Evolutionary conservation across 2,113 vertebrate species (phyloP), one percentile per base, ranked within the genome.

Genomic region (Nipponia nippon): DNA sequence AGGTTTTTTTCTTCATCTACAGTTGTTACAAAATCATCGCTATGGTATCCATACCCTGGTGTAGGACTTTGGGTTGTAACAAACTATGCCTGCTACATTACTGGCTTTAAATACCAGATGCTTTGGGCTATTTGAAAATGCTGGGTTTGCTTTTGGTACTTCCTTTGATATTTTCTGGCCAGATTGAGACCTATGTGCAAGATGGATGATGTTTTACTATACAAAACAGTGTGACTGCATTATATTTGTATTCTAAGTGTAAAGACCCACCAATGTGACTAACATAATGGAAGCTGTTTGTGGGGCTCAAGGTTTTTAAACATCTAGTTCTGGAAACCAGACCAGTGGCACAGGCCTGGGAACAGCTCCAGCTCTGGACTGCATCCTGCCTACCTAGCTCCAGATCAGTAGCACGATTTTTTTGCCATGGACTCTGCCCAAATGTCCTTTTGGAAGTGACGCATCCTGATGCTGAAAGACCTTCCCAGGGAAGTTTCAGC

Each of bases 381-480:
- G 21, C 25, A 79, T 66, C 36, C 30, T 89, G 58, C 42, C 80
- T 73, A 89, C 81, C 81, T 85, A 80, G 49, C 52, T 87, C 69
- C 56, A 80, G 36, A 52, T 72, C 44, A 32, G 26, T 16, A 69
- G 10, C 47, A 46, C 69, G 66, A 42, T 27, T 34, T 73, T 75
- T 90, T 66, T 76, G 25, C 40, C 6, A 5, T 16, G 20, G 58
- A 78, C n/a, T 58, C 49, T 94, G 58, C 53, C 66, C 71, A 80
- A 87, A 88, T 58, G 77, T 95, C 70, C 66, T 88, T 95, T 95
- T 58, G 58, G 73, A 94, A 91, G n/a, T 73, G 42, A 94, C 84
- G 73, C 49, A 73, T 90, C 84, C 82, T 86, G 67, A 83, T 36
- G n/a, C 75, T 85, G 53, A 70, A 88, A 85, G 66, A 87, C 78